Evolutionary conservation across 2,797 vertebrate genomes (phyloP), one percentile per base, ranked within the genome.

Genomic region (Hirundo rustica): DNA sequence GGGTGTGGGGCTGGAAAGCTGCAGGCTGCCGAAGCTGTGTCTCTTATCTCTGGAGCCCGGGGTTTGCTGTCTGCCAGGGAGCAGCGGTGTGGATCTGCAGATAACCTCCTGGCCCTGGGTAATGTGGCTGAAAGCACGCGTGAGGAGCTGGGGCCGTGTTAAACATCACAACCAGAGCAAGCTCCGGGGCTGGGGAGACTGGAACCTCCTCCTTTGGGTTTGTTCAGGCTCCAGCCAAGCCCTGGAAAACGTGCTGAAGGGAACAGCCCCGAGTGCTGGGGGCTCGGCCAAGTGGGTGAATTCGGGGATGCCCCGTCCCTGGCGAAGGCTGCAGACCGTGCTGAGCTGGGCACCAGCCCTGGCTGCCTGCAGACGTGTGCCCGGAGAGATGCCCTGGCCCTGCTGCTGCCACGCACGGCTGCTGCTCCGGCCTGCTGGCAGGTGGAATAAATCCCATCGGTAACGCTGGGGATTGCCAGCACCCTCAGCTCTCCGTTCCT

Each of bases 81-180:
- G 83, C 83, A 42, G 68, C 1, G 23, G 32, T 77, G 80, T 27
- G 54, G 66, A 50, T 48, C 18, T 47, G 66, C 80, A 81, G 92
- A 84, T 93, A 86, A 86, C 88, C 77, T 54, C 80, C 4, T 58
- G 86, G 80, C 88, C 51, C 1, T 0, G 18, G 44, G 26, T 32
- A 34, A 4, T 27, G 29, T 17, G 42, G 65, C 36, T 34, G 61
- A 29, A 38, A 88, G 70, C 27, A 26, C 21, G 20, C 1, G 6
- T 9, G 30, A 40, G 65, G 77, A 72, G 67, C 77, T 42, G 67
- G 76, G 77, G 13, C 0, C 2, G 38, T 36, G 74, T 29, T 13
- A 74, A 61, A 14, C 4, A 8, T 57, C 58, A n/a, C 2, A 0
- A 3, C 0, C 1, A 71, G 55, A 83, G 34, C 10, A 1, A 71